Evolutionary conservation across 2,797 vertebrate species (phyloP).

Genomic region (Meda fulgida): DNA sequence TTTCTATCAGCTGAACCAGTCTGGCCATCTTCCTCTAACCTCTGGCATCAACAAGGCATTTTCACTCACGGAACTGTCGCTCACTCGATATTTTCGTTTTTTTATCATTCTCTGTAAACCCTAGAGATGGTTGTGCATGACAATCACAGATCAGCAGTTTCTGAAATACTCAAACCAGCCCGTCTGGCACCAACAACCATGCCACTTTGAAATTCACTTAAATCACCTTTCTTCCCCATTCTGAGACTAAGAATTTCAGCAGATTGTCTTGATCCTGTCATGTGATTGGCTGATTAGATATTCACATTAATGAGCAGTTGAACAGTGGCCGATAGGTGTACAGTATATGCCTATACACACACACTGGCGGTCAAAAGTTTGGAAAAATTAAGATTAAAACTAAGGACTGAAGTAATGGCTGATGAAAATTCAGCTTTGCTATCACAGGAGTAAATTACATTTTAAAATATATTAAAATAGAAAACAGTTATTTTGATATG

Average conservation of each 20-base stretch:
- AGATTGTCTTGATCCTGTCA: background rate
- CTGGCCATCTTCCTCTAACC: conserved; percentile 53
- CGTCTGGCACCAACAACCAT: background rate
- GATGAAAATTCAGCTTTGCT: background rate
- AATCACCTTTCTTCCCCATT: background rate
- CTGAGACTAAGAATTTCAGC: background rate
- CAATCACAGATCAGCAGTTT: background rate
- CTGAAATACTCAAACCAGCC: background rate
- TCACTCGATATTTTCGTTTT: background rate
- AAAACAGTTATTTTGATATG: background rate
- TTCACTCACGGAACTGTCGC: background rate
- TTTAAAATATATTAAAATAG: background rate
- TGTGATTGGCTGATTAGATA: background rate
- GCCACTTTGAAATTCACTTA: background rate
- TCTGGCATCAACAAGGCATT: conserved; percentile 60
- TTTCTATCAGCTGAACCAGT: conserved; percentile 43
- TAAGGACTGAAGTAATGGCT: background rate
- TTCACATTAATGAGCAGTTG: background rate
- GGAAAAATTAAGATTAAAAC: background rate
- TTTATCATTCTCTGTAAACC: background rate
- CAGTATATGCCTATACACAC: background rate
- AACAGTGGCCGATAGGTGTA: background rate
- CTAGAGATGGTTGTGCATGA: background rate
- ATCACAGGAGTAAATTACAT: background rate
- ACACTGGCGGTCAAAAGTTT: background rate